Conservation (phyloP, 2,113 vertebrate species). For the Fregetta grallaria region DNA sequence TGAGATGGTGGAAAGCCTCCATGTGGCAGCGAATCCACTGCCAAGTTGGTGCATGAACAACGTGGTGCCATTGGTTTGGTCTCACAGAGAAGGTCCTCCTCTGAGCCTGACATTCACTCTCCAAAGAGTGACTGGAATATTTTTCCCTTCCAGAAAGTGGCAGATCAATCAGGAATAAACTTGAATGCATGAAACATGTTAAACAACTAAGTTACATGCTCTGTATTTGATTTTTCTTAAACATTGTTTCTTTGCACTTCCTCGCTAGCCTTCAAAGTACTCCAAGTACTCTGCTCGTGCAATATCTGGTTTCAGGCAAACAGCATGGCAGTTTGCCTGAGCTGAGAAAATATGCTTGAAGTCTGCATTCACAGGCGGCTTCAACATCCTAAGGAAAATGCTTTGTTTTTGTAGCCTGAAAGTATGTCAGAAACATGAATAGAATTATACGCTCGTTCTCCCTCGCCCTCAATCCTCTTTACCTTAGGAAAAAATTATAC, state of each 20-base stretch:
- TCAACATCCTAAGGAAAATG: slow-evolving; percentile 40
- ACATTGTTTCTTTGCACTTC: slow-evolving; percentile 3
- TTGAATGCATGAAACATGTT: neutral
- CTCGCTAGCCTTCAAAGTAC: slow-evolving; percentile 8
- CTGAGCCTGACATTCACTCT: neutral
- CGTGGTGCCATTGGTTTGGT: neutral
- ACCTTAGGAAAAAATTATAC: slow-evolving; percentile 75
- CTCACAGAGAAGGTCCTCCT: neutral
- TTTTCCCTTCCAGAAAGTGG: neutral
- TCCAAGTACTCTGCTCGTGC: slow-evolving; percentile 5
- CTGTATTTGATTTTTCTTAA: slow-evolving; percentile 19
- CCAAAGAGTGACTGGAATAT: neutral
- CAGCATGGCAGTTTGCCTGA: slow-evolving; percentile 55
- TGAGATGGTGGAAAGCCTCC: neutral
- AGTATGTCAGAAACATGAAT: slow-evolving; percentile 37
- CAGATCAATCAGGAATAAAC: neutral
- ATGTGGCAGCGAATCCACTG: neutral
- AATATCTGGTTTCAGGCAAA: slow-evolving; percentile 50
- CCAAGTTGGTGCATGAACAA: neutral
- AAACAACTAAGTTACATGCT: neutral
- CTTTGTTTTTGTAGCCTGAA: slow-evolving; percentile 47
- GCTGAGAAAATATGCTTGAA: slow-evolving; percentile 33
- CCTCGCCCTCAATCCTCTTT: slow-evolving; percentile 43
- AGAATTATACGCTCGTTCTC: slow-evolving; percentile 23
- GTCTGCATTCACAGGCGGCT: slow-evolving; percentile 8